Conservation (phyloP, 2,797 vertebrate species). For the Anguilla anguilla region DNA sequence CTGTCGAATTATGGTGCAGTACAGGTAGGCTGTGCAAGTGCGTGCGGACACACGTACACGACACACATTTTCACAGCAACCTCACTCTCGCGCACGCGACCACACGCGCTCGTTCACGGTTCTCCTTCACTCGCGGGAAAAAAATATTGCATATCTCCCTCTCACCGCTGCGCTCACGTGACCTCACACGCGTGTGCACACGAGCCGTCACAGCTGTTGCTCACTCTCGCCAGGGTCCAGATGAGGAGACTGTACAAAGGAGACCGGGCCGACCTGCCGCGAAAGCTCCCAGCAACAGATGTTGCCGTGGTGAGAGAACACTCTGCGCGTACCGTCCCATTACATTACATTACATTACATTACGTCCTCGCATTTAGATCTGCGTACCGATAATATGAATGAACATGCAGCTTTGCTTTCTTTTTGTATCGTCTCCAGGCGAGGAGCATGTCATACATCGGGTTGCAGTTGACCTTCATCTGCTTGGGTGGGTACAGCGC, state of each 20-base stretch:
- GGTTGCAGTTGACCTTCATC: not conserved
- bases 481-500: not conserved
- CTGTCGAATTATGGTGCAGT: not conserved
- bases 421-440: not conserved
- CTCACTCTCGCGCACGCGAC: not conserved
- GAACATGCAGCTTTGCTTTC: not conserved
- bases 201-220: too few relatives aligned
- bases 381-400: not conserved
- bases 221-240: not conserved
- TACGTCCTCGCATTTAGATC: not conserved
- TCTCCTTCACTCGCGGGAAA: not conserved
- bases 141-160: not conserved
- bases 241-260: slow-evolving; percentile 16
- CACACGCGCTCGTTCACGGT: not conserved
- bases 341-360: too few relatives aligned
- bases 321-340: not conserved
- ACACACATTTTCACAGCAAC: not conserved
- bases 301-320: slow-evolving; percentile 12
- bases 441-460: slow-evolving; percentile 2
- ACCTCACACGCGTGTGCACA: not conserved
- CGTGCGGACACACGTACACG: not conserved
- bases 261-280: not conserved
- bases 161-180: not conserved
- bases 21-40: not conserved
- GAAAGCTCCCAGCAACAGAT: not conserved